Evolutionary conservation across 2,797 vertebrate species (phyloP).

Genomic region (Chelidonichthys spinosus): DNA sequence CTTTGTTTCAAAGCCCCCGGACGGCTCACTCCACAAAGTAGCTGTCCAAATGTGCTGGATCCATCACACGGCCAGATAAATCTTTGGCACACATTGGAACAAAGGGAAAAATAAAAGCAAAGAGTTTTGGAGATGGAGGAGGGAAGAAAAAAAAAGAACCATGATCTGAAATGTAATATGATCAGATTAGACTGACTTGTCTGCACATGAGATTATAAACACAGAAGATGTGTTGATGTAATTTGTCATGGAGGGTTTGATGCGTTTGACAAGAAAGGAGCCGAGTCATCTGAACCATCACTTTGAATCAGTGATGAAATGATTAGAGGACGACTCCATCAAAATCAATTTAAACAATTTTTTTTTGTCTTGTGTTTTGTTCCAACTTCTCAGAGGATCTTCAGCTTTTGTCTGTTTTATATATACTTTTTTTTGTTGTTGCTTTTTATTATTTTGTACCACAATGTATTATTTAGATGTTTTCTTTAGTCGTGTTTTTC

Average conservation of each 20-base stretch:
- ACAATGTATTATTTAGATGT: too few species aligned
- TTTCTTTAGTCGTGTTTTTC: neutral
- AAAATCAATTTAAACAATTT: neutral
- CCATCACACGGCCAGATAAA: constrained; percentile 46
- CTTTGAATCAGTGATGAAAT: neutral
- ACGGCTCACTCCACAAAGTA: constrained; percentile 38
- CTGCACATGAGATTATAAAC: constrained; percentile 33
- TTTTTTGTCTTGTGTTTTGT: neutral
- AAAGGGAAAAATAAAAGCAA: constrained; percentile 13
- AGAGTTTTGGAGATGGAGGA: constrained; percentile 23
- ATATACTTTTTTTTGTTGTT: neutral
- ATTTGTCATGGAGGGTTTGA: neutral
- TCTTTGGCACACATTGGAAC: constrained; percentile 37
- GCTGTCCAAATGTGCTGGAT: constrained; percentile 64
- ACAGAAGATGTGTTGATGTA: constrained; percentile 11
- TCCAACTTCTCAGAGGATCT: neutral
- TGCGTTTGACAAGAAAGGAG: neutral
- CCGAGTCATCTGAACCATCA: neutral
- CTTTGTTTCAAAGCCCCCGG: constrained; percentile 67
- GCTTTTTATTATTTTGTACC: neutral
- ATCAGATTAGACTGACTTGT: constrained; percentile 38
- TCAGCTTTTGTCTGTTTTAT: constrained; percentile 3
- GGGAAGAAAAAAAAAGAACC: constrained; percentile 21
- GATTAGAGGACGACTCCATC: neutral
- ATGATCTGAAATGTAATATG: constrained; percentile 8